Evolutionary conservation across 2,113 vertebrate species (phyloP).

Genomic region (Pachyramphus minor): DNA sequence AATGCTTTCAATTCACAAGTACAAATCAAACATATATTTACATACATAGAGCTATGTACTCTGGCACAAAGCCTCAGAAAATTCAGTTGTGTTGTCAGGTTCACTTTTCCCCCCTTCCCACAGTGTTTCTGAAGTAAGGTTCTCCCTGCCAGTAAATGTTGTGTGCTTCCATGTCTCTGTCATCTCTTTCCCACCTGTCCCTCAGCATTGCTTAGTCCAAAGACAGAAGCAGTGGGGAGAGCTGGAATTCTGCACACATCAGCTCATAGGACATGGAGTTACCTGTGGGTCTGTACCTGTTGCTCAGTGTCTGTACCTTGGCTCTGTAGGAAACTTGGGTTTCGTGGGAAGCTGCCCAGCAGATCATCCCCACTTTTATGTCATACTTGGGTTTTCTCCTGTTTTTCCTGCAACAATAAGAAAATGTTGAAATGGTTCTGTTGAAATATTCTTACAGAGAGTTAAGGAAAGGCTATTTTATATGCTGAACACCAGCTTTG

Average conservation of each 20-base stretch:
- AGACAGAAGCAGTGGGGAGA: neutral
- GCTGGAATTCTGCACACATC: neutral
- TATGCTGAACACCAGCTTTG: neutral
- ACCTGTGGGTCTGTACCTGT: neutral
- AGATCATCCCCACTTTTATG: fast-evolving
- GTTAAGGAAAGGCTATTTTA: neutral
- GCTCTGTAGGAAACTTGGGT: neutral
- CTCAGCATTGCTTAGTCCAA: neutral
- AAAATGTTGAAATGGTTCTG: neutral
- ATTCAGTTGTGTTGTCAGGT: neutral
- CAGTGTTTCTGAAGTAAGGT: neutral
- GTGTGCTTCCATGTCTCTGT: neutral
- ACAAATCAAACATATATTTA: neutral
- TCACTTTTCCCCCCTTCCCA: neutral
- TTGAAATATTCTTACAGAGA: neutral
- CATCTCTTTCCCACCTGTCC: neutral
- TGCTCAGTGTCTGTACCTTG: neutral
- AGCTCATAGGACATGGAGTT: neutral
- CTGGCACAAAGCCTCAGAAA: neutral
- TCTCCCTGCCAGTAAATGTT: neutral
- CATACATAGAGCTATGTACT: neutral
- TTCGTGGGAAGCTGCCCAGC: neutral
- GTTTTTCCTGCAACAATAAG: neutral
- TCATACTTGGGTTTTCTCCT: neutral
- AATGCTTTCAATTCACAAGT: neutral